Evolutionary conservation across 2,888 invertebrate species (phyloP).

Genomic region (Tenthredo scrophulariae): DNA sequence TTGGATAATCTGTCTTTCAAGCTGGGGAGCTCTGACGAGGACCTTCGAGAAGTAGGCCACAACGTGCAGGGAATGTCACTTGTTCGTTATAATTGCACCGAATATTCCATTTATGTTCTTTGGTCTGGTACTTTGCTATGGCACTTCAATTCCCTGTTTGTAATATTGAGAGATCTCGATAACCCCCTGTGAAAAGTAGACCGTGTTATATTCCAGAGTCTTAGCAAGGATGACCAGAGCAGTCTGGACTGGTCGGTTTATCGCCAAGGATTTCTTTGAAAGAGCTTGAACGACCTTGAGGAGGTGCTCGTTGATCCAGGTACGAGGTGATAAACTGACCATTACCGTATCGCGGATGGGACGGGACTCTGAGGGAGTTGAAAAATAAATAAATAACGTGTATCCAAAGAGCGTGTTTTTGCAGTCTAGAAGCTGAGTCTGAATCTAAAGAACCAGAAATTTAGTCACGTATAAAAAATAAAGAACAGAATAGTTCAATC

Average conservation of each 20-base stretch:
- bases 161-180: constrained; percentile 1
- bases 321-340: constrained; percentile 42
- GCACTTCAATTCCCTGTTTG: background rate
- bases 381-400: background rate
- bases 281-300: constrained; percentile 17
- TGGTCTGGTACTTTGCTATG: background rate
- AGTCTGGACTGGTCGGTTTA: background rate
- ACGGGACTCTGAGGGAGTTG: background rate
- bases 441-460: background rate
- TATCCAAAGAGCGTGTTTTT: background rate
- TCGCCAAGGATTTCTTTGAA: constrained; percentile 10
- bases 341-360: constrained; percentile 28
- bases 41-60: background rate
- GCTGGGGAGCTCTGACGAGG: background rate
- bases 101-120: background rate
- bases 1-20: background rate
- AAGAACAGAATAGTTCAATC: no score
- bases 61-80: background rate
- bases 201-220: background rate
- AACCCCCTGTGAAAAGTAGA: background rate
- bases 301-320: constrained; percentile 1
- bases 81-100: background rate
- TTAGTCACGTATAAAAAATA: no score
- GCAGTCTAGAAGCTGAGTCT: background rate
- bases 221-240: background rate